Evolutionary conservation across 2,113 vertebrate genomes (phyloP).

Genomic region (Chlamydotis undulata): DNA sequence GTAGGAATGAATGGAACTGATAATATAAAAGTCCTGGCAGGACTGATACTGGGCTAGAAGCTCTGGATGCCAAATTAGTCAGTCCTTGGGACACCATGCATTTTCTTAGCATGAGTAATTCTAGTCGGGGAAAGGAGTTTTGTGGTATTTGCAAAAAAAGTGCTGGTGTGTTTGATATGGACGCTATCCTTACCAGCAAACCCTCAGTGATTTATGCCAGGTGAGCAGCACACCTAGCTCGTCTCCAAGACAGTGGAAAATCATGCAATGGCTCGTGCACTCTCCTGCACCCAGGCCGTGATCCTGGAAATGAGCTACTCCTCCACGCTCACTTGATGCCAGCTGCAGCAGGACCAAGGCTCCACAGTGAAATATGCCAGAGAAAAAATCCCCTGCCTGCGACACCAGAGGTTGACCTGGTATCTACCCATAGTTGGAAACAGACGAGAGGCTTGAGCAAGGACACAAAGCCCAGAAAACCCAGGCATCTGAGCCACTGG

Average conservation of each 20-base stretch:
- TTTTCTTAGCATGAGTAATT: conserved; percentile 61
- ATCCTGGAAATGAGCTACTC: background rate
- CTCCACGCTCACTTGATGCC: background rate
- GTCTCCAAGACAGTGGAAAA: background rate
- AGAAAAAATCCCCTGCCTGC: background rate
- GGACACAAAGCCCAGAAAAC: background rate
- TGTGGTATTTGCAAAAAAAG: background rate
- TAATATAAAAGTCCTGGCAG: conserved; percentile 46
- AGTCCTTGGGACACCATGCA: background rate
- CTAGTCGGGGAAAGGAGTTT: conserved; percentile 46
- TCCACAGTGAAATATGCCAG: background rate
- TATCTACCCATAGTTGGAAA: rapidly evolving
- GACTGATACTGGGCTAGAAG: conserved; percentile 22
- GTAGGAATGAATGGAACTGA: conserved; percentile 49
- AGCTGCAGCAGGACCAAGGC: background rate
- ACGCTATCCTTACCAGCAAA: background rate
- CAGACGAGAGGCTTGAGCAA: background rate
- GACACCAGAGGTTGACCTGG: background rate
- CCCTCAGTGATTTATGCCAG: background rate
- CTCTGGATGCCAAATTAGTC: conserved; percentile 40
- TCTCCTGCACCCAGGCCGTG: background rate
- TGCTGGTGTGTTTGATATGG: background rate
- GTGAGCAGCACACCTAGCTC: background rate
- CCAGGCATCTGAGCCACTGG: background rate
- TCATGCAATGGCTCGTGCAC: background rate